Evolutionary conservation across 30 jellyfish, hydroid and myxozoan genomes (phyloP).

Genomic region (Aurelia aurita): DNA sequence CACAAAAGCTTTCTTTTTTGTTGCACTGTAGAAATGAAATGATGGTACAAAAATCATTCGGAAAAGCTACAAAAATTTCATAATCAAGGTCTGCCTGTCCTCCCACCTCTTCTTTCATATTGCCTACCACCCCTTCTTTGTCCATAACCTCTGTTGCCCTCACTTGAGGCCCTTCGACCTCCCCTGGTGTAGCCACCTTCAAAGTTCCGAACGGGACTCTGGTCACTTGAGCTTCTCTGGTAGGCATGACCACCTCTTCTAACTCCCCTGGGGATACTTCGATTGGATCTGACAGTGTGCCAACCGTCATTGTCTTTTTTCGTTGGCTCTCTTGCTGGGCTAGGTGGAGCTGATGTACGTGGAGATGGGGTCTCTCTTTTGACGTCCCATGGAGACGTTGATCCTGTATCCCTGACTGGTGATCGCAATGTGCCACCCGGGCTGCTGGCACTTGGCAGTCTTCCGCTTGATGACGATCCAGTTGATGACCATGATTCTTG

Average conservation of each 20-base stretch:
- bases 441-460: neutral
- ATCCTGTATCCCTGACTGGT: neutral
- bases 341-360: neutral
- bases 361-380: neutral
- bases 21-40: too few relatives aligned
- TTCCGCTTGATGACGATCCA: slow-evolving; percentile 32
- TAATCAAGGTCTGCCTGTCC: slow-evolving; percentile 2
- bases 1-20: too few relatives aligned
- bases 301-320: slow-evolving; percentile 27
- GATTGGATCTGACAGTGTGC: slow-evolving; percentile 52
- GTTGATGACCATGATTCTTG: slow-evolving; percentile 57
- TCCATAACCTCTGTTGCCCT: slow-evolving; percentile 36
- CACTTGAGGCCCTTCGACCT: slow-evolving; percentile 44
- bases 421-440: neutral
- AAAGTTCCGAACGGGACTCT: neutral
- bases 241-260: slow-evolving; percentile 27
- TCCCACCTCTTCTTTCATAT: neutral
- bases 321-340: neutral
- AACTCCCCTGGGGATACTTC: slow-evolving; percentile 14
- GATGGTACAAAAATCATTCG: too few relatives aligned
- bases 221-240: slow-evolving; percentile 56
- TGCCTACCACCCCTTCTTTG: slow-evolving; percentile 30
- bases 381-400: neutral
- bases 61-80: neutral
- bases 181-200: slow-evolving; percentile 18